Conservation (phyloP, 92 coral and sea anemone genomes). For the Porites lobata region DNA sequence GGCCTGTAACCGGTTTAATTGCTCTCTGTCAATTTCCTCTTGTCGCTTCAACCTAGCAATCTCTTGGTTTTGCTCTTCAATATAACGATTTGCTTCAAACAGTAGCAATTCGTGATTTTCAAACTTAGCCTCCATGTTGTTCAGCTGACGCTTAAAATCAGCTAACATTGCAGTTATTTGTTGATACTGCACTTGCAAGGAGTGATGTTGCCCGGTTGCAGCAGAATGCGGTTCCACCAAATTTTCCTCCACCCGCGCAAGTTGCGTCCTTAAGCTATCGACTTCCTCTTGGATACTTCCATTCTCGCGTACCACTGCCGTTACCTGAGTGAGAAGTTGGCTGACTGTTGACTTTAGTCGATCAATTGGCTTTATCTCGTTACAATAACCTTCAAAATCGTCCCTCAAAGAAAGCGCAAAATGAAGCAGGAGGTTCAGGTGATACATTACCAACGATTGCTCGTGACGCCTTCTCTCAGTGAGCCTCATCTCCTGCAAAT, state of each 20-base stretch:
- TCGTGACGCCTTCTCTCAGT: conserved; percentile 51
- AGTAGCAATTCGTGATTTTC: conserved; percentile 70
- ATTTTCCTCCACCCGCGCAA: conserved; percentile 16
- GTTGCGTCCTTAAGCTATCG: conserved; percentile 2
- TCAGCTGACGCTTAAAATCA: conserved; percentile 54
- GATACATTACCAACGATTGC: conserved; percentile 13
- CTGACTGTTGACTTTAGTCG: conserved; percentile 48
- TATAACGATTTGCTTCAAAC: conserved; percentile 73
- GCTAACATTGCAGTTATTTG: conserved; percentile 1
- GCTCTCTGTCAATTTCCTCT: conserved; percentile 44
- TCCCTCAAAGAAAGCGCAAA: conserved; percentile 13
- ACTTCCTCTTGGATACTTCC: conserved; percentile 14
- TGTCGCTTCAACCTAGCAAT: conserved; percentile 36
- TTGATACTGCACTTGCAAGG: conserved; percentile 29
- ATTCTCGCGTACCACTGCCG: conserved; percentile 19
- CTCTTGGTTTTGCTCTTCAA: conserved; percentile 62
- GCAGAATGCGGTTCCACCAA: conserved; percentile 12
- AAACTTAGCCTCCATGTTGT: conserved; percentile 59
- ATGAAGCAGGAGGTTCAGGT: conserved; percentile 35
- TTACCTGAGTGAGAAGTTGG: conserved; percentile 47
- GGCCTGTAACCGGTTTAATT: conserved; percentile 31
- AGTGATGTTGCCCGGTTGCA: not conserved
- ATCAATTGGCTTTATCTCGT: conserved; percentile 17
- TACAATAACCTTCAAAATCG: conserved; percentile 4
- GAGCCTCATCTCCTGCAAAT: conserved; percentile 51